Evolutionary conservation across 2,113 vertebrate genomes (phyloP).

Genomic region (Maccullochella peelii): DNA sequence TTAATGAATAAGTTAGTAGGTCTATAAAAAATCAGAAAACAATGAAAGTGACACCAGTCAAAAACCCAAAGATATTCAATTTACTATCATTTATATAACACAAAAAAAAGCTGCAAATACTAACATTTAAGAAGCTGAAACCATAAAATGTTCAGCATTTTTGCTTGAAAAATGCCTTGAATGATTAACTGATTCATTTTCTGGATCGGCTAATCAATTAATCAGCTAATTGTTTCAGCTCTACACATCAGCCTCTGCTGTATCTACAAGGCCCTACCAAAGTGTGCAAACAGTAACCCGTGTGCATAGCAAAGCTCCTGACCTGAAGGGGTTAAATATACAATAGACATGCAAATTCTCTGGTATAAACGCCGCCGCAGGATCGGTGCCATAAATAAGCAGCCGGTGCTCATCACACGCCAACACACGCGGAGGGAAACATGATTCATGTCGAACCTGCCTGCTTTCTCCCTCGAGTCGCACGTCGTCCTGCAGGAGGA

Average conservation of each 20-base stretch:
- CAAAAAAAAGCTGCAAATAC: neutral
- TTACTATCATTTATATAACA: neutral
- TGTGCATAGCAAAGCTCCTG: neutral
- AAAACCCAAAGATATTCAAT: neutral
- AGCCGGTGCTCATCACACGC: constrained; percentile 46
- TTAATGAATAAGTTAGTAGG: neutral
- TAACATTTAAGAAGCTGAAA: neutral
- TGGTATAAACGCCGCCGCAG: constrained; percentile 47
- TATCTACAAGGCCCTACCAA: neutral
- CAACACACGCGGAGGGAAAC: constrained; percentile 13
- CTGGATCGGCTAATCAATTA: neutral
- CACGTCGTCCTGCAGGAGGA: neutral
- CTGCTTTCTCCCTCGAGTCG: neutral
- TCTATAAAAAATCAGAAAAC: neutral
- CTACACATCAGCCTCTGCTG: neutral
- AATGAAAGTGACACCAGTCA: neutral
- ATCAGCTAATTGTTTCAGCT: neutral
- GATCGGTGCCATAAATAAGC: constrained; percentile 71
- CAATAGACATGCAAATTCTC: constrained; percentile 75
- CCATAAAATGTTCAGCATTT: neutral
- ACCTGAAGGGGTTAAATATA: constrained; percentile 56
- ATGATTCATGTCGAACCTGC: constrained; percentile 32
- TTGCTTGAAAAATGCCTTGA: neutral
- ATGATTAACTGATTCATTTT: neutral
- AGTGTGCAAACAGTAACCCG: constrained; percentile 24